These are phyloP conservation scores for Maniola hyperantus DNA, from an alignment of 2,888 invertebrate species.

Conservation along the genomic window DNA sequence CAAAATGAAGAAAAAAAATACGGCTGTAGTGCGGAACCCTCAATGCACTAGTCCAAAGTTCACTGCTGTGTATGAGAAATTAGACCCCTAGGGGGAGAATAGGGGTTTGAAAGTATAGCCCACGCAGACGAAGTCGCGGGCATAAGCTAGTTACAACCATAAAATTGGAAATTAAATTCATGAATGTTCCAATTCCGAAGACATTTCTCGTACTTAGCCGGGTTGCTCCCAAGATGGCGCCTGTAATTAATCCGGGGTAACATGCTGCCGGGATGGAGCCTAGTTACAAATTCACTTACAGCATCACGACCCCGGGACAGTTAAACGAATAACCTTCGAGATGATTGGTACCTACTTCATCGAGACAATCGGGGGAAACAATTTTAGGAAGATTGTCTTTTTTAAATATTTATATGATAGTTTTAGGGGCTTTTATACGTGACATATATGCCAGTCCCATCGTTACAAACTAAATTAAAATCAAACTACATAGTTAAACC, in stretches of 20 bases:
- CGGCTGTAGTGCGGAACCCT: no score
- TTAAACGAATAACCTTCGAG: not conserved
- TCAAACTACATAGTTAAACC: no score
- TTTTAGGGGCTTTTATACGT: no score
- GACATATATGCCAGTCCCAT: no score
- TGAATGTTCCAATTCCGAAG: slow-evolving; percentile 10
- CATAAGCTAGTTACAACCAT: not conserved
- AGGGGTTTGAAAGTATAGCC: no score
- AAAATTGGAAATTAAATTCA: slow-evolving; percentile 16
- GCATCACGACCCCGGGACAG: not conserved
- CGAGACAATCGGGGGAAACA: not conserved
- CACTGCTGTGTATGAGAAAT: no score
- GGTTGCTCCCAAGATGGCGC: slow-evolving; percentile 10
- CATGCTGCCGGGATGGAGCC: slow-evolving; percentile 12
- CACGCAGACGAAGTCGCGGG: no score
- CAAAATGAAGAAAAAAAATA: no score
- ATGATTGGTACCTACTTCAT: not conserved
- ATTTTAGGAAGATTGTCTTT: not conserved
- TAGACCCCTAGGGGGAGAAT: no score
- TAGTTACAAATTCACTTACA: slow-evolving; percentile 18
- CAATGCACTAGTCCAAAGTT: no score
- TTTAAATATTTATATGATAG: no score
- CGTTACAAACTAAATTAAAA: no score
- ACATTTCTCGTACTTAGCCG: slow-evolving; percentile 12
- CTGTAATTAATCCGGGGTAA: slow-evolving; percentile 14